Base-by-base conservation (phyloP, 2,888 invertebrate species). In the Meghimatium bilineatum region DNA sequence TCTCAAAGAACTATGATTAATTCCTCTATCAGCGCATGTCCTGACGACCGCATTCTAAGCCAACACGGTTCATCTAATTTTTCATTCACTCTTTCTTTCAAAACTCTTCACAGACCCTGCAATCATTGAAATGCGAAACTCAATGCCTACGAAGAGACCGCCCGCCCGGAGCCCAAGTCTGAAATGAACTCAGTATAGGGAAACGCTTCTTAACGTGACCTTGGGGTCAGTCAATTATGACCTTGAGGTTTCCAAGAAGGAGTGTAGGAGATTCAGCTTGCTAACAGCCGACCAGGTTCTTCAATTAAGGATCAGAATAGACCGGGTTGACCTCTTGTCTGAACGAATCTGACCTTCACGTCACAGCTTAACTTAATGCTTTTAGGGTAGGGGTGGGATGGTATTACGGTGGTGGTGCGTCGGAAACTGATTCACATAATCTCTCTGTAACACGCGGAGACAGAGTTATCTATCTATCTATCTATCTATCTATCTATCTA, bases 61-160 rank as follows among this genome's bases (percentile, higher is more conserved):
- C 49, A 72, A 81, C 81, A 81, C 81, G 81, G 56, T 74, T 63
- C 81, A 60, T 44, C 72, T 72, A 72, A 71, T 74, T 71, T 32
- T 38, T 74, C 81, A 44, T 63, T 72, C 74, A 74, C 63, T 44
- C 44, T 56, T 63, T 81, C 38, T 60, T 34, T 80, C 74, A 72
- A 34, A 38, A n/a, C 67, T 38, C 63, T 56, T 49, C 67, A 20
- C 66, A 44, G 66, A n/a, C 49, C 44, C 49, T 74, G 20, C 71
- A 81, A 81, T 81, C 81, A 81, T 81, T 81, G 81, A 81, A 81
- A 81, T 72, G 74, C 81, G 71, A 74, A 63, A 60, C 71, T 44
- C 63, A 77, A 60, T 38, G 20, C n/a, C n/a, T 8, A 66, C 12
- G 29, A 12, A 12, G 44, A 29, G 78, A n/a, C 66, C 78, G 78